These are phyloP conservation scores for Etheostoma nigrum DNA, from an alignment of 2,797 vertebrate genomes.

Conservation along the genomic window DNA sequence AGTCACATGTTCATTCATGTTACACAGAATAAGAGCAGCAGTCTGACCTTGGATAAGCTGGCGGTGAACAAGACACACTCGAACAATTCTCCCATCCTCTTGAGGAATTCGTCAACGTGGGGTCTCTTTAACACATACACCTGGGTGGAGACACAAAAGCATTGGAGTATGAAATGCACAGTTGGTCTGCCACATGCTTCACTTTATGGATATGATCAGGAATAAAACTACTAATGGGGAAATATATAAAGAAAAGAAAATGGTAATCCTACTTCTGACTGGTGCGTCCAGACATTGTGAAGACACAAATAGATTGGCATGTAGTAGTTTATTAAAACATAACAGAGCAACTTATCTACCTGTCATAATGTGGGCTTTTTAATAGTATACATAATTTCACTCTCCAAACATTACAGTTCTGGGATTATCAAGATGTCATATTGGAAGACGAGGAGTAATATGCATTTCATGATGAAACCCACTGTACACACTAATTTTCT, in stretches of 20 bases:
- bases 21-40: background rate
- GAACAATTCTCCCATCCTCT: constrained; percentile 96
- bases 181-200: background rate
- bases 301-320: background rate
- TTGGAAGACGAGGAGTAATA: background rate
- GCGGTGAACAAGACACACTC: constrained; percentile 98
- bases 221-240: background rate
- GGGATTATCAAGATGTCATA: background rate
- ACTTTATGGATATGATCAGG: background rate
- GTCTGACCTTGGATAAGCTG: constrained; percentile 95
- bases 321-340: background rate
- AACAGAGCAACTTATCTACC: background rate
- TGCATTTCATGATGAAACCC: background rate
- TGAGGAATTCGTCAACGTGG: constrained; percentile 95
- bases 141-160: constrained; percentile 73
- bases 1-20: background rate
- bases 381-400: background rate
- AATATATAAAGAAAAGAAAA: background rate
- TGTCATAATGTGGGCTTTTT: too few species aligned
- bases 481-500: background rate
- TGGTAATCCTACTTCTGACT: background rate
- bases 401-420: background rate
- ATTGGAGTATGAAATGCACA: background rate
- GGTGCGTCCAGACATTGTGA: background rate
- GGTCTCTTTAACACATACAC: constrained; percentile 97